Base-by-base conservation (phyloP, 2,888 invertebrate genomes). In the Drosophila gaucha region DNA sequence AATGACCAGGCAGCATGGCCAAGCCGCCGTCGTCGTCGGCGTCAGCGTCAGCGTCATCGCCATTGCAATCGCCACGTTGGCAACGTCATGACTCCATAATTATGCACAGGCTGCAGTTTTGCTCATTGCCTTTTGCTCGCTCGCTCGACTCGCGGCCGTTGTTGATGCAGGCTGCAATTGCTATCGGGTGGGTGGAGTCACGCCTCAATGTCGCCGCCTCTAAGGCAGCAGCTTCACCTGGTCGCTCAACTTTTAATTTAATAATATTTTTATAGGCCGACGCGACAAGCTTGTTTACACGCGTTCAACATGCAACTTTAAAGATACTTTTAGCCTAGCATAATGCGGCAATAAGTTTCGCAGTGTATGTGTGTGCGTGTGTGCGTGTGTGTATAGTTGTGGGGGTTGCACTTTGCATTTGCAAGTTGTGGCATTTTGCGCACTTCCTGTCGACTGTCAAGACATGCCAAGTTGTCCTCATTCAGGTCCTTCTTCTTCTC, bases 361-460 rank as follows among this genome's bases (percentile, higher is more conserved):
- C 9, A 10, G n/a, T 43, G 10, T 46, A 8, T 47, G 38, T 31
- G 12, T 43, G 28, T 38, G 10, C 60, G 20, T 28, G 26, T 44
- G 35, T 33, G 30, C 38, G 16, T 44, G 9, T 54, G 24, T 35
- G 18, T 49, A 26, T 35, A 24, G 30, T 6, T 67, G 68, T 36
- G 75, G 38, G 71, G 73, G 55, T 57, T 70, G 62, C 73, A 73
- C 57, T 67, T 78, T 74, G 72, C 67, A 72, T 72, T 66, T 58
- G 67, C 68, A 60, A 73, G 86, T 74, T 86, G 83, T 88, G 88
- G 90, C 89, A 89, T 88, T 90, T 90, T 89, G 90, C 90, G 90
- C 90, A 89, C 90, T 89, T 90, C 90, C 89, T 90, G 90, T 84
- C 90, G 86, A 78, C 80, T 88, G 88, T 79, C 88, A 78, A 68